Conservation (phyloP, 2,797 vertebrate genomes). For the Sarcoramphus papa region DNA sequence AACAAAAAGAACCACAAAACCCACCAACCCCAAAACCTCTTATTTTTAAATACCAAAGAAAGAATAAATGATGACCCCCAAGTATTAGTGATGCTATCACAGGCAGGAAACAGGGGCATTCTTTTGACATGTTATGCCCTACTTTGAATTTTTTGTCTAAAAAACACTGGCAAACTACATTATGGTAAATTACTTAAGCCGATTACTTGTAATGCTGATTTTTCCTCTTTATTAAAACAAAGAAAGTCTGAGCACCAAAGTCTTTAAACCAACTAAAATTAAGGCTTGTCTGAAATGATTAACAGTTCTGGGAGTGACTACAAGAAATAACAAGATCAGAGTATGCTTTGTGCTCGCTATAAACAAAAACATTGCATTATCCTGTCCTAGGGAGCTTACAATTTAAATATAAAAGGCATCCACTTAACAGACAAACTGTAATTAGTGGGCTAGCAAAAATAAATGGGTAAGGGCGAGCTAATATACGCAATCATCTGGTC, state of each 20-base stretch:
- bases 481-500: background rate
- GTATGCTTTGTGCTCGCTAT: background rate
- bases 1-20: background rate
- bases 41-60: background rate
- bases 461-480: background rate
- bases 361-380: background rate
- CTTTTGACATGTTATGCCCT: background rate
- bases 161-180: background rate
- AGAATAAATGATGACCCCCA: background rate
- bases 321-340: background rate
- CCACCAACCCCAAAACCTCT: background rate
- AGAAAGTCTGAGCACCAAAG: background rate
- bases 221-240: background rate
- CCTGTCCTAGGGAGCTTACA: background rate
- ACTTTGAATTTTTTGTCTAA: background rate
- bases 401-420: slow-evolving; percentile 6
- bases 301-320: background rate
- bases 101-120: background rate
- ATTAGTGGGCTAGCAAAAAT: slow-evolving; percentile 1
- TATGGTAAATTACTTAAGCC: background rate
- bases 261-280: background rate
- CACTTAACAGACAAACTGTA: background rate
- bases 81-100: background rate
- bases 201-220: background rate
- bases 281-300: background rate